Percentiles rank a stretch among this genome's conserved stretches.
phyloP scores from a whole-genome alignment of 2,797 vertebrate genomes.

The Toxotes lorentzi region DNA sequence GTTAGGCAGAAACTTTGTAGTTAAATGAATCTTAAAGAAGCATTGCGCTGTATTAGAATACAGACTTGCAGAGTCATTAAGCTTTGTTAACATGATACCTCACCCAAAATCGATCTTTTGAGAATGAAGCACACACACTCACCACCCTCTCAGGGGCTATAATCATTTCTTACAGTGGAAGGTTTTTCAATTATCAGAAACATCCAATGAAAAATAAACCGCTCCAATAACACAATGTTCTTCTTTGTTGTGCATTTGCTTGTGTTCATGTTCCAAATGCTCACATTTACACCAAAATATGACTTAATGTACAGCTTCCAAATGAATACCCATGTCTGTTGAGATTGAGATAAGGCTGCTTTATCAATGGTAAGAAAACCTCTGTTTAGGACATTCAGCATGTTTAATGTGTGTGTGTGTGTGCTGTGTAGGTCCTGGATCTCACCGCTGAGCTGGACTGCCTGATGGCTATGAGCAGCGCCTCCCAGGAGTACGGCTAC shows the following conservation, averaged over 20 bases:
- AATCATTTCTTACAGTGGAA: background rate
- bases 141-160: background rate
- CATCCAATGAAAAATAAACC: background rate
- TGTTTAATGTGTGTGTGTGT: conserved; percentile 25
- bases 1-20: background rate
- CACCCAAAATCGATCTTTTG: conserved; percentile 9
- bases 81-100: conserved; percentile 6
- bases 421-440: conserved; percentile 85
- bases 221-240: background rate
- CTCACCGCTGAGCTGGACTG: conserved; percentile 94
- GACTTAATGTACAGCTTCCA: background rate
- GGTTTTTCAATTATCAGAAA: background rate
- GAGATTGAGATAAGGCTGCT: background rate
- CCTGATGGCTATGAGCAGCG: conserved; percentile 91
- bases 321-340: background rate
- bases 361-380: background rate
- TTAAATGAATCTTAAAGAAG: conserved; percentile 8
- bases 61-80: background rate
- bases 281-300: conserved; percentile 6
- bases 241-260: background rate
- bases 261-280: background rate
- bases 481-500: conserved; percentile 93
- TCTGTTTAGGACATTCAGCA: background rate
- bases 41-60: conserved; percentile 2
- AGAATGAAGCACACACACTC: conserved; percentile 1